Conservation (phyloP, 2,797 vertebrate genomes). For the Steatocranus sp. region DNA sequence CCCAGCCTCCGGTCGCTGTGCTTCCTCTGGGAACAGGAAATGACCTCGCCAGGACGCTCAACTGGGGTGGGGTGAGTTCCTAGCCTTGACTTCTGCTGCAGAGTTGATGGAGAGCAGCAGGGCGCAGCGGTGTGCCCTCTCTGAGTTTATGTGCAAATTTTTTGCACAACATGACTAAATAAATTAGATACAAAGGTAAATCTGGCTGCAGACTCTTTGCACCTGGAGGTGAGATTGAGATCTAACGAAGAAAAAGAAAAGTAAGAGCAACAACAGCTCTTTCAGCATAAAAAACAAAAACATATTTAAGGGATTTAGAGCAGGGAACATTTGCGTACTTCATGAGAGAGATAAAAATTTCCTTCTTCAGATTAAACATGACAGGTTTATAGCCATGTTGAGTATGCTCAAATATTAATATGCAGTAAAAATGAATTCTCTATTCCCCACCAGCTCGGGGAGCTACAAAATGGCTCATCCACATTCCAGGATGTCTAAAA, state of each 20-base stretch:
- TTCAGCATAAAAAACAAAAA: not conserved
- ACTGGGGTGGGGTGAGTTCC: slow-evolving; percentile 97
- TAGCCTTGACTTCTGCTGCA: slow-evolving; percentile 27
- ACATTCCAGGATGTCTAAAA: slow-evolving; percentile 54
- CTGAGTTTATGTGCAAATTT: not conserved
- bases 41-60: slow-evolving; percentile 97
- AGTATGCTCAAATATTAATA: not conserved
- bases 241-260: not conserved
- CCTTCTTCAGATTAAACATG: not conserved
- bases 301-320: not conserved
- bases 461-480: not conserved
- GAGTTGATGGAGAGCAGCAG: slow-evolving; percentile 1
- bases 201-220: not conserved
- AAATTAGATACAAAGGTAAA: not conserved
- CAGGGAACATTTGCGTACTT: not conserved
- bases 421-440: not conserved
- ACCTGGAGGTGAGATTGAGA: not conserved
- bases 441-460: not conserved
- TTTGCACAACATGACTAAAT: not conserved
- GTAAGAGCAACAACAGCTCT: not conserved
- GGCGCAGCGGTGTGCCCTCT: not conserved
- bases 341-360: not conserved
- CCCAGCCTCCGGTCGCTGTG: slow-evolving; percentile 94
- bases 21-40: slow-evolving; percentile 98
- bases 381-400: not conserved